These are phyloP conservation scores for Microchrysa polita DNA, from an alignment of 2,888 invertebrate genomes.

Conservation along the genomic window DNA sequence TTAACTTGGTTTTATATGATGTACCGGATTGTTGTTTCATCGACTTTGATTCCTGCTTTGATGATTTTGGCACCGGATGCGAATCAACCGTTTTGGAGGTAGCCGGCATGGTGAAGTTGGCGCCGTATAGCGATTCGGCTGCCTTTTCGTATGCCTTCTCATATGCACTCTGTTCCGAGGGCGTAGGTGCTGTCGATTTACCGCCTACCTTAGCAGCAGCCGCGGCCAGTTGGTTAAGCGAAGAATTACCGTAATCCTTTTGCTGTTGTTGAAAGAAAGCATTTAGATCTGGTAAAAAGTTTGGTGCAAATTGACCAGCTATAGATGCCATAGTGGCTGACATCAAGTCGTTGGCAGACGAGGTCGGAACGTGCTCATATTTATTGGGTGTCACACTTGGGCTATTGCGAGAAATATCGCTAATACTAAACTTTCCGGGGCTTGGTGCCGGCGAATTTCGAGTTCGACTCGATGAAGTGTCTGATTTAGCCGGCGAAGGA, in stretches of 20 bases:
- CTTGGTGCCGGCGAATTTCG: conserved; percentile 67
- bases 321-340: conserved; percentile 62
- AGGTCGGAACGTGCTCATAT: conserved; percentile 54
- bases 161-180: background rate
- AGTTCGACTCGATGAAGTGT: conserved; percentile 69
- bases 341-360: conserved; percentile 61
- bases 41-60: conserved; percentile 41
- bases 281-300: conserved; percentile 60
- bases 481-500: conserved; percentile 70
- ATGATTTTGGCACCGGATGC: conserved; percentile 38
- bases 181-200: conserved; percentile 3
- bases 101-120: conserved; percentile 36
- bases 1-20: conserved; percentile 63
- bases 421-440: conserved; percentile 63
- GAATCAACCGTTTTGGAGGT: conserved; percentile 52
- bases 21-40: conserved; percentile 51
- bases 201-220: conserved; percentile 62
- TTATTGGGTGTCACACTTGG: conserved; percentile 63
- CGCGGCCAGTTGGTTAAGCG: conserved; percentile 61
- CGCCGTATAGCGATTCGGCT: conserved; percentile 29
- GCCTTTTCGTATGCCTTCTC: conserved; percentile 44
- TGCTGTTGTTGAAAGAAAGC: conserved; percentile 59
- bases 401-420: conserved; percentile 62
- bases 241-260: conserved; percentile 62
- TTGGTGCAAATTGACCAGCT: conserved; percentile 62